Conservation (phyloP, 2,797 vertebrate species). For the Sebastolobus alascanus region DNA sequence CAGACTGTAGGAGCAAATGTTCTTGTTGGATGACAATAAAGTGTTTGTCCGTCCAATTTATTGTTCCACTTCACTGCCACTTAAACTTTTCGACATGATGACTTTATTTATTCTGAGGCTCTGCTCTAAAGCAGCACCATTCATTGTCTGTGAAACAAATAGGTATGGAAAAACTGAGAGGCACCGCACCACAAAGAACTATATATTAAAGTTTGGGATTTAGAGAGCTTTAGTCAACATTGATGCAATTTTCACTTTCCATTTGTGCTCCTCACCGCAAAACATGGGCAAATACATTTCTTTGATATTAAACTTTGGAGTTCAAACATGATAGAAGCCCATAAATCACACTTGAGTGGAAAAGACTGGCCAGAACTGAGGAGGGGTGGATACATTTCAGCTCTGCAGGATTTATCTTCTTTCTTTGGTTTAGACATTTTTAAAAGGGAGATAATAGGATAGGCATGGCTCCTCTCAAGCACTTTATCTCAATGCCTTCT, state of each 20-base stretch:
- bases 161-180: conserved; percentile 37
- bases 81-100: conserved; percentile 39
- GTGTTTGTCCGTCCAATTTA: conserved; percentile 47
- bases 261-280: conserved; percentile 40
- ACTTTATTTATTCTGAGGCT: conserved; percentile 39
- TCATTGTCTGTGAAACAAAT: conserved; percentile 45
- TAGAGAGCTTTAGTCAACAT: conserved; percentile 34
- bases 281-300: conserved; percentile 59
- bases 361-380: conserved; percentile 42
- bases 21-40: conserved; percentile 52
- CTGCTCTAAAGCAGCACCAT: conserved; percentile 14
- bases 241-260: conserved; percentile 58
- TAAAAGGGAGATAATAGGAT: conserved; percentile 46
- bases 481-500: conserved; percentile 44
- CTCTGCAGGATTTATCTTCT: conserved; percentile 42
- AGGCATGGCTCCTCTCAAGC: conserved; percentile 44
- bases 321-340: conserved; percentile 44
- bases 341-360: conserved; percentile 60
- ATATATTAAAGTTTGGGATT: conserved; percentile 25
- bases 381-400: conserved; percentile 38
- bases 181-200: conserved; percentile 14
- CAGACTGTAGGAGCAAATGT: conserved; percentile 30
- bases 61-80: conserved; percentile 60
- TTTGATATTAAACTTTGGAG: conserved; percentile 60
- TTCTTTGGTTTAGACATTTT: conserved; percentile 41